Percentiles rank a stretch among this genome's conserved stretches.
Conservation (phyloP, 2,888 invertebrate species). For the Hirtodrosophila confusa region DNA sequence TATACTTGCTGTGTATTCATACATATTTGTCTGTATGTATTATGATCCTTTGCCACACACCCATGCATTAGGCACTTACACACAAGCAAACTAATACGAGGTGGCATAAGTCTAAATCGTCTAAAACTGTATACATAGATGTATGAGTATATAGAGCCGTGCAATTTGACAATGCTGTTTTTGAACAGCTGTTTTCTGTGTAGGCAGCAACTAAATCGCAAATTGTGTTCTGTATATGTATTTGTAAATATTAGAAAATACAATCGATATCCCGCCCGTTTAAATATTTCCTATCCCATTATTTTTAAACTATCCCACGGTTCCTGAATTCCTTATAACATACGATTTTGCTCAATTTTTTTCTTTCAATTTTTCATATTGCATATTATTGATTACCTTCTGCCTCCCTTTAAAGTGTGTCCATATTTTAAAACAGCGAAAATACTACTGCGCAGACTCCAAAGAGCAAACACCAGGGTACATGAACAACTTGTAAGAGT, state of each 20-base stretch:
- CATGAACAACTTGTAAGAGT: too few relatives aligned
- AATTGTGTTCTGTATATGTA: constrained; percentile 1
- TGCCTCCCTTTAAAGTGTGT: too few relatives aligned
- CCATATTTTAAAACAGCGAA: too few relatives aligned
- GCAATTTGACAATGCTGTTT: constrained; percentile 61
- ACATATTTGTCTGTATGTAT: neutral
- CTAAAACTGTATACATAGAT: constrained; percentile 49
- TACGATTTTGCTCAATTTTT: too few relatives aligned
- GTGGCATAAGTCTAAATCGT: constrained; percentile 64
- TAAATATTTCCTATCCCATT: too few relatives aligned
- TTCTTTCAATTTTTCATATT: too few relatives aligned
- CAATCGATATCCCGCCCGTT: too few relatives aligned
- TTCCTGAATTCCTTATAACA: too few relatives aligned
- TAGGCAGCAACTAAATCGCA: constrained; percentile 20
- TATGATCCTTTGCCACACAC: constrained; percentile 14
- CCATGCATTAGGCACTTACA: constrained; percentile 14
- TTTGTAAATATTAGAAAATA: neutral
- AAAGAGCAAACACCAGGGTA: too few relatives aligned
- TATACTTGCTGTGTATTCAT: constrained; percentile 1
- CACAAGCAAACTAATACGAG: constrained; percentile 16
- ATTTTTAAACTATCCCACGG: too few relatives aligned
- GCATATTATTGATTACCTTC: too few relatives aligned
- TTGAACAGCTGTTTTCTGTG: constrained; percentile 60
- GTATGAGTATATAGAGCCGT: constrained; percentile 27
- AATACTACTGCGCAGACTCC: too few relatives aligned